Evolutionary conservation across 37 sponge, comb jelly and placozoan species (phyloP).

Genomic region (Spongilla lacustris): DNA sequence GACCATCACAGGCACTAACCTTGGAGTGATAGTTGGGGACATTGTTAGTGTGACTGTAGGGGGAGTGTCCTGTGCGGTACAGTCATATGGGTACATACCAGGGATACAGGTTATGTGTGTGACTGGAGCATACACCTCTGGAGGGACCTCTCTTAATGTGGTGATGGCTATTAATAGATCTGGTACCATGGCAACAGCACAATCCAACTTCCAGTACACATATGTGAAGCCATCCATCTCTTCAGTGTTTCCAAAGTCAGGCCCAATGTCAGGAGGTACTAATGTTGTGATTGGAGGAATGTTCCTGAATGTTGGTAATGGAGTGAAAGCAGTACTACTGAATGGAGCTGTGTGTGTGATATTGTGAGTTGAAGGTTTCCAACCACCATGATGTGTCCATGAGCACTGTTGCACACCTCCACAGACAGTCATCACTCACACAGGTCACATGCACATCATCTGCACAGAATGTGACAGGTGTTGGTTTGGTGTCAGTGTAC

Average conservation of each 20-base stretch:
- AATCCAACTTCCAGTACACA: not conserved
- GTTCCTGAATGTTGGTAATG: slow-evolving; percentile 65
- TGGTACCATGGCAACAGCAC: not conserved
- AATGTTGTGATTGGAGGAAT: slow-evolving; percentile 56
- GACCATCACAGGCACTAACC: slow-evolving; percentile 68
- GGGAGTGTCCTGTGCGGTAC: slow-evolving; percentile 23
- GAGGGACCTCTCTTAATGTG: not conserved
- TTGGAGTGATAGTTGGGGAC: slow-evolving; percentile 53
- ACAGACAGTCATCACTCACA: slow-evolving; percentile 1
- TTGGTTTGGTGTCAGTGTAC: slow-evolving; percentile 15
- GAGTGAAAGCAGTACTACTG: slow-evolving; percentile 31
- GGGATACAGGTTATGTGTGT: slow-evolving; percentile 36
- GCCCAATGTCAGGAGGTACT: slow-evolving; percentile 80
- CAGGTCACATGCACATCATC: slow-evolving; percentile 21
- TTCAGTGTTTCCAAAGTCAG: slow-evolving; percentile 60
- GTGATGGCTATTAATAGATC: not conserved
- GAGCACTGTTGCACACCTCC: not conserved
- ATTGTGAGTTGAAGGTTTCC: slow-evolving; percentile 9
- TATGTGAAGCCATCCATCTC: slow-evolving; percentile 18
- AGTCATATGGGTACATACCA: slow-evolving; percentile 18
- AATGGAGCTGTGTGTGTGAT: slow-evolving; percentile 4
- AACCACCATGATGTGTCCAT: not conserved
- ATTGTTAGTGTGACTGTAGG: slow-evolving; percentile 19
- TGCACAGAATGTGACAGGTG: slow-evolving; percentile 1
- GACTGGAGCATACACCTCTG: not conserved